Percentiles rank a stretch among this genome's conserved stretches.
Conservation (phyloP, 2,797 vertebrate genomes). For the Urophycis tenuis region DNA sequence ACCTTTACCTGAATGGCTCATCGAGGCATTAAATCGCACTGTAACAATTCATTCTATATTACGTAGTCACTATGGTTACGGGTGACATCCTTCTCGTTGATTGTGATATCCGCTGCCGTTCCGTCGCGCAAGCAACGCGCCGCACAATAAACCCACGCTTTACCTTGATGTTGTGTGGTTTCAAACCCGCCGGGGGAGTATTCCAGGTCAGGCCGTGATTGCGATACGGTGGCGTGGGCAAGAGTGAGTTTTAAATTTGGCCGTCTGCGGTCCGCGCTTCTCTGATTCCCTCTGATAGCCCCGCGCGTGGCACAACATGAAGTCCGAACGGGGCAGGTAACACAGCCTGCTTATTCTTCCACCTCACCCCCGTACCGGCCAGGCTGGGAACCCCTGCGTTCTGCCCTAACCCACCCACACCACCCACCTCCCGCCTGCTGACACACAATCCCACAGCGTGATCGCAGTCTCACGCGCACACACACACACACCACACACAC, state of each 20-base stretch:
- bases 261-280: slow-evolving; percentile 48
- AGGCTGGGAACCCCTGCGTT: slow-evolving; percentile 6
- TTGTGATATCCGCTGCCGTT: neutral
- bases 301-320: slow-evolving; percentile 46
- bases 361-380: slow-evolving; percentile 4
- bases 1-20: neutral
- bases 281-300: slow-evolving; percentile 51
- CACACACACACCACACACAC: too few species aligned
- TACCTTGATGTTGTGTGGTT: neutral
- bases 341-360: slow-evolving; percentile 43
- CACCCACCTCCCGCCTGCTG: neutral
- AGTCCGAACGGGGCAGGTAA: slow-evolving; percentile 51
- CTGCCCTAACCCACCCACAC: neutral
- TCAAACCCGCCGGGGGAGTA: slow-evolving; percentile 18
- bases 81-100: neutral
- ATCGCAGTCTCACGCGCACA: too few species aligned
- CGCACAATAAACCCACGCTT: neutral
- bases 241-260: slow-evolving; percentile 56
- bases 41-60: neutral
- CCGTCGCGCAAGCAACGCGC: neutral
- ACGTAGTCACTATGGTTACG: neutral
- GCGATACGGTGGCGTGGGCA: slow-evolving; percentile 38
- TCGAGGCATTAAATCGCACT: neutral
- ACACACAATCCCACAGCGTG: slow-evolving; percentile 1
- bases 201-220: slow-evolving; percentile 8